phyloP scores from a whole-genome alignment of 2,113 vertebrate species.

The Heliornis fulica region DNA sequence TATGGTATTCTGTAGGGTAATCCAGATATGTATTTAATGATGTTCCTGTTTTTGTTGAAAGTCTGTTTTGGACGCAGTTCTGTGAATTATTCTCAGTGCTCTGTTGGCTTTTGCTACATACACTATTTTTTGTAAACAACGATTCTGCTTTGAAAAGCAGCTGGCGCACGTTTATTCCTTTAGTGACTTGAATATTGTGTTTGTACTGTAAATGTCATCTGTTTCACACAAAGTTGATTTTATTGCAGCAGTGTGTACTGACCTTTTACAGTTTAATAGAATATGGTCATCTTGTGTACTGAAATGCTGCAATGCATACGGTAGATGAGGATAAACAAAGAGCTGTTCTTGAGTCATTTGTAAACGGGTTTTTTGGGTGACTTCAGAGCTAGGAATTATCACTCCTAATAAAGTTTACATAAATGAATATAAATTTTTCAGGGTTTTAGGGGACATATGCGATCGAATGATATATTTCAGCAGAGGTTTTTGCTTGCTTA shows the following conservation, averaged over 20 bases:
- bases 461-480: not conserved
- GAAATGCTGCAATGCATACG: not conserved
- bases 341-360: not conserved
- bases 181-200: constrained; percentile 20
- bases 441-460: not conserved
- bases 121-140: not conserved
- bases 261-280: constrained; percentile 23
- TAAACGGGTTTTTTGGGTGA: not conserved
- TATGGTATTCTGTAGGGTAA: not conserved
- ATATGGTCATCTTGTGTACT: not conserved
- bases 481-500: not conserved
- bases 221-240: constrained; percentile 45
- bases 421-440: not conserved
- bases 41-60: not conserved
- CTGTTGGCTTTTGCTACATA: not conserved
- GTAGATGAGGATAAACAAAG: not conserved
- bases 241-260: not conserved
- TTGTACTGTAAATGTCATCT: constrained; percentile 42
- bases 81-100: not conserved
- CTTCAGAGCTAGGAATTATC: not conserved
- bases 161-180: not conserved
- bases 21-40: not conserved
- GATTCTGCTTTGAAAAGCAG: constrained; percentile 51
- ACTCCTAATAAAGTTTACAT: not conserved
- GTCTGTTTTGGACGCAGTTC: not conserved